Conservation (phyloP, 1,140 invertebrate species). For the Halotydeus destructor region DNA sequence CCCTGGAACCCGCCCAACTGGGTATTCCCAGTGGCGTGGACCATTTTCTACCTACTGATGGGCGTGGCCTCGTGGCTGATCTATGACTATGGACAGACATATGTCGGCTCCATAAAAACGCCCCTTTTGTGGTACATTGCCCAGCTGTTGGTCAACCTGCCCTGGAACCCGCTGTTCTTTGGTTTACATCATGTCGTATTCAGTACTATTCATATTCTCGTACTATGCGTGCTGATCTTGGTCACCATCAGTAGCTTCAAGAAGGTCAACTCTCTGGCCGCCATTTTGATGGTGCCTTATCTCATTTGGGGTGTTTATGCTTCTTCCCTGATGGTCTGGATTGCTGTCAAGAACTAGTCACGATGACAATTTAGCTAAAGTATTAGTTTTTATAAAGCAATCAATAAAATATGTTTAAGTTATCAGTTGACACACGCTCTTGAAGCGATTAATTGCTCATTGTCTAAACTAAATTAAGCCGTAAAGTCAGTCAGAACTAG, state of each 20-base stretch:
- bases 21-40: slow-evolving; percentile 60
- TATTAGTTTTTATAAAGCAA: too few relatives aligned
- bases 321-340: too few relatives aligned
- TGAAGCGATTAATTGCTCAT: too few relatives aligned
- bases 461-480: too few relatives aligned
- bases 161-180: slow-evolving; percentile 71
- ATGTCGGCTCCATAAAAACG: slow-evolving; percentile 34
- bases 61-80: slow-evolving; percentile 69
- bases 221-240: slow-evolving; percentile 37
- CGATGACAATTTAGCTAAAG: too few relatives aligned
- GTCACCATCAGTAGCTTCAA: slow-evolving; percentile 41
- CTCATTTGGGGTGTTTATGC: slow-evolving; percentile 52
- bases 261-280: slow-evolving; percentile 41
- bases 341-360: too few relatives aligned
- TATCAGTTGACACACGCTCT: too few relatives aligned
- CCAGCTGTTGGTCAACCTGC: slow-evolving; percentile 59
- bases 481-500: too few relatives aligned
- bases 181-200: slow-evolving; percentile 45
- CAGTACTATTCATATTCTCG: slow-evolving; percentile 44
- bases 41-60: slow-evolving; percentile 50
- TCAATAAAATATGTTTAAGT: too few relatives aligned
- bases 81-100: slow-evolving; percentile 49
- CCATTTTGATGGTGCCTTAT: slow-evolving; percentile 50
- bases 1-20: slow-evolving; percentile 55
- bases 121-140: slow-evolving; percentile 48